A percentile compares a stretch with the other conserved stretches of the same genome.
phyloP scores from a whole-genome alignment of 2,888 invertebrate genomes.

The Gryllus longicercus region DNA sequence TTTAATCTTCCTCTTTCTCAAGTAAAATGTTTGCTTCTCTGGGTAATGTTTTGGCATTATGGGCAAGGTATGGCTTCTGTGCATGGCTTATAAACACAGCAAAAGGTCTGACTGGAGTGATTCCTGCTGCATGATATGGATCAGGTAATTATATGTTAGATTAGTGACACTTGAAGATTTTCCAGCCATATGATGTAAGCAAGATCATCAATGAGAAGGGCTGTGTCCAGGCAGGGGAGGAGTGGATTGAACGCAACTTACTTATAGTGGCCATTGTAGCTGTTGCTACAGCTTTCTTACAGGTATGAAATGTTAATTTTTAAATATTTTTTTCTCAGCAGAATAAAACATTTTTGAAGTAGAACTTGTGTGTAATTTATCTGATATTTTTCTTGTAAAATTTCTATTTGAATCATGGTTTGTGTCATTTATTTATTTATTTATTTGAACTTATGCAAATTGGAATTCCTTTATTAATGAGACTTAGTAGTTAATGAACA shows the following conservation, averaged over 20 bases:
- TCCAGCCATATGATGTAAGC: conserved; percentile 70
- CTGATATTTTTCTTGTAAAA: neutral
- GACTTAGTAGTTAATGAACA: too few species aligned
- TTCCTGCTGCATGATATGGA: neutral
- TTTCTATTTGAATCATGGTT: too few species aligned
- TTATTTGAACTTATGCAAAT: too few species aligned
- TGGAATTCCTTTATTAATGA: too few species aligned
- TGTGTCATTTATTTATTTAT: too few species aligned
- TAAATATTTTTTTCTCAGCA: conserved; percentile 36
- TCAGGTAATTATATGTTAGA: neutral
- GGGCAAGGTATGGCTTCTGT: too few species aligned
- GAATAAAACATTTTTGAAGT: neutral
- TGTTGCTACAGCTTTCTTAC: conserved; percentile 86
- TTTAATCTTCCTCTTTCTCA: too few species aligned
- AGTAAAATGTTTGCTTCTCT: too few species aligned
- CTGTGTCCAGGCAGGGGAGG: conserved; percentile 89
- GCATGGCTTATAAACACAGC: too few species aligned
- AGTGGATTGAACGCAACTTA: conserved; percentile 93
- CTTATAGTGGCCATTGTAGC: conserved; percentile 86
- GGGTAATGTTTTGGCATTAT: too few species aligned
- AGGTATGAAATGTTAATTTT: conserved; percentile 64
- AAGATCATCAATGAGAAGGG: conserved; percentile 85
- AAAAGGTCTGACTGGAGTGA: too few species aligned
- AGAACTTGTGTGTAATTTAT: neutral
- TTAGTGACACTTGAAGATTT: neutral